Evolutionary conservation across 2,113 vertebrate species (phyloP).

Genomic region (Lontra canadensis): DNA sequence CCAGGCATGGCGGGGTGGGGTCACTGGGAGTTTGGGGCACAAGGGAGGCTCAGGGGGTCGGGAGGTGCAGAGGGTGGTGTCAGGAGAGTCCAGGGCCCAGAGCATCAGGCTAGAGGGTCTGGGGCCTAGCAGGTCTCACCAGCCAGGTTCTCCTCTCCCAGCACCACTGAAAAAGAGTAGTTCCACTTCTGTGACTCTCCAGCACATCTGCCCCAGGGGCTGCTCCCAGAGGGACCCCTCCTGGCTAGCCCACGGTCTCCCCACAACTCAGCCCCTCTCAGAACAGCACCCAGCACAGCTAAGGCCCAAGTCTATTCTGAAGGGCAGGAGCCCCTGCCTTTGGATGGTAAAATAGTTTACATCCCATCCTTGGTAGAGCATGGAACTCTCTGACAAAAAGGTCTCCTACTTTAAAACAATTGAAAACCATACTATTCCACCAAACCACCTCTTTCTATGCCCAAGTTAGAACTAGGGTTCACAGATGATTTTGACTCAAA

Average conservation of each 20-base stretch:
- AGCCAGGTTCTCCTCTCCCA: not conserved
- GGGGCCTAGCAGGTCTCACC: not conserved
- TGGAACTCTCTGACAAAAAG: not conserved
- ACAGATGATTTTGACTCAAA: not conserved
- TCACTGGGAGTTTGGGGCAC: rapidly evolving
- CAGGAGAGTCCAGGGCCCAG: not conserved
- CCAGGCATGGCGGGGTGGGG: not conserved
- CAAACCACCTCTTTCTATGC: not conserved
- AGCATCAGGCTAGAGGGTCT: not conserved
- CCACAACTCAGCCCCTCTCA: not conserved
- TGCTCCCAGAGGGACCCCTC: not conserved
- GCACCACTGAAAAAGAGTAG: not conserved
- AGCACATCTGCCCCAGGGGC: not conserved
- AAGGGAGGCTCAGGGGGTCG: not conserved
- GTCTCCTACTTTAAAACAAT: not conserved
- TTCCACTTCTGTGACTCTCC: not conserved
- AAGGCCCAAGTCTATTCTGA: not conserved
- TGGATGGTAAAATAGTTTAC: not conserved
- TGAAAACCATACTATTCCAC: not conserved
- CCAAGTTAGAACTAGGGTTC: not conserved
- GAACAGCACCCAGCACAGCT: not conserved
- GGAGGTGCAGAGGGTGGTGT: not conserved
- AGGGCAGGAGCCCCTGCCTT: rapidly evolving
- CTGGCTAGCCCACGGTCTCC: not conserved
- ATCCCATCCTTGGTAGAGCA: not conserved